Evolutionary conservation across 2,888 invertebrate species (phyloP).

Genomic region (Matsumyia berberina): DNA sequence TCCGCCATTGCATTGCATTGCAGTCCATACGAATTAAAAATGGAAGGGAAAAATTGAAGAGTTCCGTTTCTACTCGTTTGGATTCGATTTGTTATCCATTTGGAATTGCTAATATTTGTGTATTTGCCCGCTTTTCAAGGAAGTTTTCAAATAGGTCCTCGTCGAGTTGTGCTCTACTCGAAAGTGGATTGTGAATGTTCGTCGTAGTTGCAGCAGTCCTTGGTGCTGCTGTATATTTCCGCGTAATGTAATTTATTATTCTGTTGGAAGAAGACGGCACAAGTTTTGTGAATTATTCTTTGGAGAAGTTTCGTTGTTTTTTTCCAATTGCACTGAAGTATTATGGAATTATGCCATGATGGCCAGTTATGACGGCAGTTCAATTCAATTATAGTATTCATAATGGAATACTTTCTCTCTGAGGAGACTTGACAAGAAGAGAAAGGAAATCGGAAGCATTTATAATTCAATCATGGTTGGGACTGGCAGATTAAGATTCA

Average conservation of each 20-base stretch:
- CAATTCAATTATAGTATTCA: slow-evolving; percentile 63
- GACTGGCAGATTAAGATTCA: too few relatives aligned
- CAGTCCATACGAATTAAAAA: slow-evolving; percentile 37
- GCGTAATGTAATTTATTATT: slow-evolving; percentile 72
- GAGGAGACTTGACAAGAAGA: not conserved
- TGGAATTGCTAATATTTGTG: slow-evolving; percentile 76
- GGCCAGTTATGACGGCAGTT: slow-evolving; percentile 51
- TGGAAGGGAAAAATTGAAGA: slow-evolving; percentile 41
- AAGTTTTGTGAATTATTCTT: slow-evolving; percentile 55
- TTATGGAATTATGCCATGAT: slow-evolving; percentile 49
- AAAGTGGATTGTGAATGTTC: slow-evolving; percentile 36
- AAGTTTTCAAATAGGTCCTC: slow-evolving; percentile 61
- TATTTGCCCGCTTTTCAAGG: slow-evolving; percentile 52
- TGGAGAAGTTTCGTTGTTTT: slow-evolving; percentile 39
- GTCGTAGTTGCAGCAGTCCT: slow-evolving; percentile 11
- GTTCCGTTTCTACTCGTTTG: slow-evolving; percentile 65
- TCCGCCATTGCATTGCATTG: slow-evolving; percentile 1
- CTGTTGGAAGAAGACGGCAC: slow-evolving; percentile 14
- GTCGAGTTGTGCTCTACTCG: slow-evolving; percentile 26
- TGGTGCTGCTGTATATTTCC: slow-evolving; percentile 44
- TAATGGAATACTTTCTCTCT: slow-evolving; percentile 38
- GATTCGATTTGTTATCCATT: slow-evolving; percentile 76
- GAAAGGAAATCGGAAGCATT: slow-evolving; percentile 22
- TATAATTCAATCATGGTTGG: slow-evolving; percentile 9
- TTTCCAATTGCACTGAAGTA: slow-evolving; percentile 21